Evolutionary conservation across 1,140 invertebrate species (phyloP).

Genomic region (Bombyx mandarina): DNA sequence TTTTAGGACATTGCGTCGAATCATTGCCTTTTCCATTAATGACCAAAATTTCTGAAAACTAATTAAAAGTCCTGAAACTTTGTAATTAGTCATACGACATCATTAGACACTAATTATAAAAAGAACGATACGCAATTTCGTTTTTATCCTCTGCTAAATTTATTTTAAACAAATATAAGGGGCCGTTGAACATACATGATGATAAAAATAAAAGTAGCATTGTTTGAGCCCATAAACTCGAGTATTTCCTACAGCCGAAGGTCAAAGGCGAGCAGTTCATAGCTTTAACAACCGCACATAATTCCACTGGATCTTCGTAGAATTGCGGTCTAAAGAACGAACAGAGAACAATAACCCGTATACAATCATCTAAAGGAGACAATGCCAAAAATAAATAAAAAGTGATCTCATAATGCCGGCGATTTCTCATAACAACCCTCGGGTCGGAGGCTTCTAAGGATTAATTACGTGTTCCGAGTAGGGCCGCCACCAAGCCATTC

Average conservation of each 20-base stretch:
- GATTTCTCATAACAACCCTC: slow-evolving; percentile 62
- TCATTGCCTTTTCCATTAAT: too few species aligned
- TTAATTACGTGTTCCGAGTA: slow-evolving; percentile 68
- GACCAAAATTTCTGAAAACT: too few species aligned
- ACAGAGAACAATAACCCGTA: slow-evolving; percentile 45
- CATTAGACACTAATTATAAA: too few species aligned
- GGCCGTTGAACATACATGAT: background rate
- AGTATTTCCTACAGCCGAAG: slow-evolving; percentile 24
- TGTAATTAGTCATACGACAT: too few species aligned
- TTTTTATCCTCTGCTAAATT: too few species aligned
- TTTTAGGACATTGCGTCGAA: too few species aligned
- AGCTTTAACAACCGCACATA: slow-evolving; percentile 28
- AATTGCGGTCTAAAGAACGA: slow-evolving; percentile 10
- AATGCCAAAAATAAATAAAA: slow-evolving; percentile 50
- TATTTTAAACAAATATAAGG: too few species aligned
- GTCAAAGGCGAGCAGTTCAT: slow-evolving; percentile 31
- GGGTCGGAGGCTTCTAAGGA: slow-evolving; percentile 63
- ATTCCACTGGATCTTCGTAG: slow-evolving; percentile 2
- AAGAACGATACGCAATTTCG: too few species aligned
- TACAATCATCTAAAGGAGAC: slow-evolving; percentile 46
- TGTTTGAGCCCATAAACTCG: slow-evolving; percentile 17
- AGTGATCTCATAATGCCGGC: slow-evolving; percentile 44
- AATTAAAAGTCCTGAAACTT: too few species aligned
- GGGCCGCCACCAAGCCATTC: slow-evolving; percentile 61
- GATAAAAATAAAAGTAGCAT: slow-evolving; percentile 13